Evolutionary conservation across 2,888 invertebrate genomes (phyloP).

Genomic region (Zygogramma bicolorata): DNA sequence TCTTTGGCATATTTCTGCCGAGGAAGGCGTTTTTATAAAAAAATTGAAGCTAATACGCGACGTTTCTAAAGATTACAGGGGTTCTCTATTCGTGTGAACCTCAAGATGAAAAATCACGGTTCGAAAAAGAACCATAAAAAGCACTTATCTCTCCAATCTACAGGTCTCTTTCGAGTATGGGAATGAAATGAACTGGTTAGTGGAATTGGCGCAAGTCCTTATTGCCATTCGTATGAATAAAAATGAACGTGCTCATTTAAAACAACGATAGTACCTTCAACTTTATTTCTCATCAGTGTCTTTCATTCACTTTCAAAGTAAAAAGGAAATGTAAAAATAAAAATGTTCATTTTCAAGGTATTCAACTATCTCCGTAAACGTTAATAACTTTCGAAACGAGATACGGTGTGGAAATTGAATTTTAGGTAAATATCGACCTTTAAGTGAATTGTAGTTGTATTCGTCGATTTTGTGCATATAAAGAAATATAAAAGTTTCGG

Average conservation of each 20-base stretch:
- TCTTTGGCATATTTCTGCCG: too few relatives aligned
- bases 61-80: too few relatives aligned
- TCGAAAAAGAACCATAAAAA: too few relatives aligned
- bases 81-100: too few relatives aligned
- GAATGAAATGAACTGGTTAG: conserved; percentile 6
- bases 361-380: conserved; percentile 47
- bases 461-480: not conserved
- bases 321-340: conserved; percentile 48
- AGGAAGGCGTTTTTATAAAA: too few relatives aligned
- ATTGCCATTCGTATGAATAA: conserved; percentile 9
- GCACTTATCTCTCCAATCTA: not conserved
- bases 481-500: conserved; percentile 32
- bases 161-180: not conserved
- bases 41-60: too few relatives aligned
- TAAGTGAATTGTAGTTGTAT: not conserved
- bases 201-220: not conserved
- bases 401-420: conserved; percentile 40
- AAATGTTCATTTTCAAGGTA: conserved; percentile 49
- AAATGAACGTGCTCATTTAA: conserved; percentile 6
- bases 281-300: conserved; percentile 42
- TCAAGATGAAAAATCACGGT: too few relatives aligned
- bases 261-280: conserved; percentile 33
- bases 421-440: conserved; percentile 36
- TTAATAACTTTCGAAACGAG: conserved; percentile 39
- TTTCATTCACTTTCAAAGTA: conserved; percentile 45